Conservation (phyloP, 2,888 invertebrate genomes). For the Acholoe squamosa region DNA sequence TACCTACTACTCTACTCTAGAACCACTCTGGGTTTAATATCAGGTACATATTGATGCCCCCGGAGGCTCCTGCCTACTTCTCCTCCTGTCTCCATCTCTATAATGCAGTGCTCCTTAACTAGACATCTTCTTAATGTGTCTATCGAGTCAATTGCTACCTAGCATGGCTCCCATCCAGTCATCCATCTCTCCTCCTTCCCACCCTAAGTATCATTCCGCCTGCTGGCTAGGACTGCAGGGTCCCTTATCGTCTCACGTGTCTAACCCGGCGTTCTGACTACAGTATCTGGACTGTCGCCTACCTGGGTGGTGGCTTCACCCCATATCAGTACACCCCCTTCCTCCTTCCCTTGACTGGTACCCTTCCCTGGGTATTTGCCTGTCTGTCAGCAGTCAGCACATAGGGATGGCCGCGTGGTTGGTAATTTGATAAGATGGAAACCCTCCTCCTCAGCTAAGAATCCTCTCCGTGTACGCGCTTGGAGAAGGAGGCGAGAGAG, state of each 20-base stretch:
- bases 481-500: neutral
- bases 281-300: neutral
- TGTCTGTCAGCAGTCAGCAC: neutral
- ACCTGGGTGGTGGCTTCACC: slow-evolving; percentile 13
- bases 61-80: no score
- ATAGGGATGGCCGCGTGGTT: neutral
- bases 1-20: no score
- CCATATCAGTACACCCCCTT: neutral
- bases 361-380: slow-evolving; percentile 19
- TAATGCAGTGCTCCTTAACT: neutral
- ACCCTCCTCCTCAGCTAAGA: neutral
- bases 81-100: no score
- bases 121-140: neutral
- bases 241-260: slow-evolving; percentile 21
- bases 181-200: neutral
- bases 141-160: slow-evolving; percentile 10
- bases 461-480: neutral
- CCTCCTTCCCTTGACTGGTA: neutral
- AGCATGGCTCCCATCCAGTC: neutral
- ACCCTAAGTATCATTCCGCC: neutral
- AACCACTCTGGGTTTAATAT: no score
- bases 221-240: neutral
- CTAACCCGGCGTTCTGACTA: neutral
- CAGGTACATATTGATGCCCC: no score
- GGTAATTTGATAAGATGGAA: slow-evolving; percentile 23